Evolutionary conservation across 2,113 vertebrate species (phyloP), one percentile per base, ranked within the genome.

Genomic region (Thalassarche chlororhynchos): DNA sequence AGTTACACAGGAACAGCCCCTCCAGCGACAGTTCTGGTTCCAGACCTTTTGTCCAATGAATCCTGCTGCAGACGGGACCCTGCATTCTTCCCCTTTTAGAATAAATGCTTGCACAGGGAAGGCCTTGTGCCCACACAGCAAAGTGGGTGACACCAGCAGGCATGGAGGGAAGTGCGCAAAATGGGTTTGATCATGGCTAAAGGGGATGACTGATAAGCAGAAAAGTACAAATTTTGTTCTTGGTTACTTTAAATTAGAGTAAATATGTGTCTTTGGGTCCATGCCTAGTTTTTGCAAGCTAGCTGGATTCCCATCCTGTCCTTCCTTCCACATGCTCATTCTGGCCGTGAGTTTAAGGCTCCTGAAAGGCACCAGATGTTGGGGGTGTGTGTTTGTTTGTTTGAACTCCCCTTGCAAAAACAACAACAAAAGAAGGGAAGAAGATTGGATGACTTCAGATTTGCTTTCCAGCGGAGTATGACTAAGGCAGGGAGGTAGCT

Each of bases 361-460:
- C 47, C 74, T 82, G 57, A 96, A 93, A 96, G 74, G 75, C 75
- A 97, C 66, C 95, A 97, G 91, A 88, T 96, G 68, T 55, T 84
- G 46, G 7, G 24, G 29, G 16, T 4, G 29, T 21, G 32, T 83
- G 74, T 62, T 71, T 94, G 81, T 95, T 96, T 89, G 60, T 72
- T 93, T 93, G 95, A 95, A 80, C 85, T 95, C 75, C 60, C 34
- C 74, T 91, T 87, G 66, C 54, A 83, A 90, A 91, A 95, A 83
- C 90, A 97, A 93, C 42, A 79, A 54, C 65, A 70, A 85, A 85
- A 89, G 74, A 85, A 93, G 61, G 54, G 42, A 87, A 74, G 49
- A 93, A 65, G 62, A 91, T 17, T 72, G 87, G 70, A 85, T 78
- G 34, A 42, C 42, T 91, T 82, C 34, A 80, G 66, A 80, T 77